Percentiles rank a stretch among this genome's conserved stretches.
These are phyloP conservation scores for Dinocampus coccinellae DNA, from an alignment of 2,888 invertebrate genomes.

Conservation along the genomic window DNA sequence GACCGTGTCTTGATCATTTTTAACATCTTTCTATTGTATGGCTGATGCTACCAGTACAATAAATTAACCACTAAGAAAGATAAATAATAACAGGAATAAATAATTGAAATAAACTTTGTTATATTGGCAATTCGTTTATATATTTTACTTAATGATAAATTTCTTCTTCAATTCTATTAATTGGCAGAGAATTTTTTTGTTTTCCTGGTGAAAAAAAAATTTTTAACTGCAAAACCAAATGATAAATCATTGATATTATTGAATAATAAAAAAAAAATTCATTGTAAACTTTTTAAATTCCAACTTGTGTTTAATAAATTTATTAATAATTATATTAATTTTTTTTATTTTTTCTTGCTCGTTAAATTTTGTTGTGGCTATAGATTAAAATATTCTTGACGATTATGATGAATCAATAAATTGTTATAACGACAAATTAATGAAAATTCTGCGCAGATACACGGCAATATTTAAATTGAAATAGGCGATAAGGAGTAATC, in stretches of 20 bases:
- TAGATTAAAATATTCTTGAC: neutral
- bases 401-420: neutral
- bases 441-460: neutral
- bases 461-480: conserved; percentile 13
- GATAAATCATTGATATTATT: neutral
- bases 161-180: neutral
- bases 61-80: neutral
- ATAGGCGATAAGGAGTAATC: conserved; percentile 8
- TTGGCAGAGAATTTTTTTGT: neutral
- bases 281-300: neutral
- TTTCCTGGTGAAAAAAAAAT: neutral
- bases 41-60: neutral
- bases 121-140: no score
- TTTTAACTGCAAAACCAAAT: neutral
- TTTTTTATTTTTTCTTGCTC: no score
- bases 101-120: neutral
- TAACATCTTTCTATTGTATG: conserved; percentile 28
- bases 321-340: no score
- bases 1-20: conserved; percentile 21
- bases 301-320: no score
- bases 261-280: neutral
- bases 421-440: neutral
- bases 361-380: no score
- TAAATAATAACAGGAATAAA: neutral
- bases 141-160: neutral